Base-by-base conservation (phyloP, 2,888 invertebrate species). In the Dasypolia templi region DNA sequence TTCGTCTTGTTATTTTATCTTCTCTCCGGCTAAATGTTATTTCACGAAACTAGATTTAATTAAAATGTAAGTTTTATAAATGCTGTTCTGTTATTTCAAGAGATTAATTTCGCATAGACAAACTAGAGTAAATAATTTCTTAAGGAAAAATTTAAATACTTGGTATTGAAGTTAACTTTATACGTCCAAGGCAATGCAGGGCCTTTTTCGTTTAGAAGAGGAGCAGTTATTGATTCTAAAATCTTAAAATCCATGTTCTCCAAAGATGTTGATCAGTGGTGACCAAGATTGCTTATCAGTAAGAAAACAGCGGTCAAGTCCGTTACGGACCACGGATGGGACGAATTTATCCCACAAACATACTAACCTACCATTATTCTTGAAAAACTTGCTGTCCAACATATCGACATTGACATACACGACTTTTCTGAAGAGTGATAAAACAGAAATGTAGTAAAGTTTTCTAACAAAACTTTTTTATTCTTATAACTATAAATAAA, bases 1-100 rank as follows among this genome's bases (percentile, higher is more conserved):
- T 29, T 17, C 72, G 26, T 78, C 42, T 81, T 51, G 58, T 44
- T 59, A 35, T 64, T 56, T 49, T 46, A 58, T 75, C 51, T 46
- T 19, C 35, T 44, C 35, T 39, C 44, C 26, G 62, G 69, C 53
- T 61, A 42, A 72, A 74, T n/a, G 29, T 51, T 71, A 49, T 35
- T 39, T 73, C 61, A 68, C 32, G 67, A 72, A 46, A 29, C 58
- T 67, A 72, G 70, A 73, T 66, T 78, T 78, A 83, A 82, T 75
- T 82, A 71, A 82, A 68, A 72, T 63, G 26, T 82, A 39, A 65
- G 73, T 61, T 62, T 56, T 66, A 70, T 72, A 63, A 71, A 73
- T 70, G 11, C 12, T 51, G 17, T 46, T 67, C 65, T 77, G 65
- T 72, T 70, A 67, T 76, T 72, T 73, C 17, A n/a, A 61, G 29